Evolutionary conservation across 2,113 vertebrate genomes (phyloP).

Genomic region (Daphoenositta chrysoptera): DNA sequence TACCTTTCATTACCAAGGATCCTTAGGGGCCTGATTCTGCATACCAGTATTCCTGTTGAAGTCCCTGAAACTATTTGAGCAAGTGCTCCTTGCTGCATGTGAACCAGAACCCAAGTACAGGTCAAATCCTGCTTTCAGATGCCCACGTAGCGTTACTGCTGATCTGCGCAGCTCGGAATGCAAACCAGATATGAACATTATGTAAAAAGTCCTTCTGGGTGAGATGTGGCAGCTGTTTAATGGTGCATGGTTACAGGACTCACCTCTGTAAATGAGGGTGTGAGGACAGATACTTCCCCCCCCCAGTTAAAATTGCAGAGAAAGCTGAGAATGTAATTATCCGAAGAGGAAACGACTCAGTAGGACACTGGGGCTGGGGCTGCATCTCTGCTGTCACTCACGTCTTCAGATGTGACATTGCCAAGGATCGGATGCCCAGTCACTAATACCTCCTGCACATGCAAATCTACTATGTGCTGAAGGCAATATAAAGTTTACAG

Average conservation of each 20-base stretch:
- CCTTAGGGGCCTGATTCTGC: constrained; percentile 55
- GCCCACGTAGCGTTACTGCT: neutral
- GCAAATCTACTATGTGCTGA: constrained; percentile 36
- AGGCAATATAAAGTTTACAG: constrained; percentile 26
- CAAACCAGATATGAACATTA: neutral
- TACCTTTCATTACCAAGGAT: constrained; percentile 56
- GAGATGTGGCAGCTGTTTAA: constrained; percentile 28
- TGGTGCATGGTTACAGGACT: neutral
- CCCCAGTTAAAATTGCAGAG: constrained; percentile 15
- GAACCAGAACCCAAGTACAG: neutral
- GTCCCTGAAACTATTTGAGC: neutral
- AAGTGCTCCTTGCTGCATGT: neutral
- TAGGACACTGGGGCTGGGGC: neutral
- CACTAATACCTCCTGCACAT: constrained; percentile 15
- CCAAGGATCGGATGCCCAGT: constrained; percentile 3
- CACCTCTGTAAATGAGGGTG: neutral
- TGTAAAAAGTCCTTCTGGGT: neutral
- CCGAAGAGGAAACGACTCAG: constrained; percentile 5
- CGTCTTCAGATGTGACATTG: neutral
- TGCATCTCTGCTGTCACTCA: constrained; percentile 16
- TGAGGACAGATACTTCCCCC: neutral
- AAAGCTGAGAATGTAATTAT: constrained; percentile 45
- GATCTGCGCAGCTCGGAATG: neutral
- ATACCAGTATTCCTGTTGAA: neutral
- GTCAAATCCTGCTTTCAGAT: neutral